A percentile compares a stretch with the other conserved stretches of the same genome.
phyloP scores from a whole-genome alignment of 2,113 vertebrate genomes.

The Tupaia tana region DNA sequence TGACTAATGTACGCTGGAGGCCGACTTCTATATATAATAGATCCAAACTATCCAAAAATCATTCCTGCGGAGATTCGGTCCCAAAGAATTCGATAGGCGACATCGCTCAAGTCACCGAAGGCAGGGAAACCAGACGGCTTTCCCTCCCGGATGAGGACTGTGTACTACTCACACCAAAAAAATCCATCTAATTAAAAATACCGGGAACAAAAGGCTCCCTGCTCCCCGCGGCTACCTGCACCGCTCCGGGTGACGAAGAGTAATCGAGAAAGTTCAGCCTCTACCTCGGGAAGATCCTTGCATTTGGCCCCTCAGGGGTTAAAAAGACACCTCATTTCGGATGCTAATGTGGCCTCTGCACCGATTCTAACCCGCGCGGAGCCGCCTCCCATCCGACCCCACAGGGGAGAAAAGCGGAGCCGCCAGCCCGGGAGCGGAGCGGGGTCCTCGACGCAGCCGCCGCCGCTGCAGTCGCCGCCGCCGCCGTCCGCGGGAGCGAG shows the following conservation, averaged over 20 bases:
- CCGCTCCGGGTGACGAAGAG: conserved; percentile 6
- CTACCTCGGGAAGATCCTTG: conserved; percentile 80
- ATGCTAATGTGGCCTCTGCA: conserved; percentile 82
- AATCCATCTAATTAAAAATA: conserved; percentile 56
- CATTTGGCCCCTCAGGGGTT: conserved; percentile 82
- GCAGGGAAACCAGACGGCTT: neutral
- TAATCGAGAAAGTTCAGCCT: conserved; percentile 67
- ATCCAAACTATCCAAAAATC: conserved; percentile 57
- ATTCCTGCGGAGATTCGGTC: conserved; percentile 22
- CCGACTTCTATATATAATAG: conserved; percentile 50
- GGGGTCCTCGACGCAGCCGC: too few species aligned
- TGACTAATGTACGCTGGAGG: conserved; percentile 33
- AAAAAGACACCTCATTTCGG: conserved; percentile 84
- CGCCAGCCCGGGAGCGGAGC: neutral
- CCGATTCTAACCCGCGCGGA: conserved; percentile 75
- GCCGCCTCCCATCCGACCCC: conserved; percentile 82
- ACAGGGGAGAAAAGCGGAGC: conserved; percentile 65
- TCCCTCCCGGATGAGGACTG: neutral
- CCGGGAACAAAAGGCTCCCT: conserved; percentile 75
- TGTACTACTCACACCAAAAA: neutral
- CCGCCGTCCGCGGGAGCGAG: neutral
- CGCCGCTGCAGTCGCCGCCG: neutral
- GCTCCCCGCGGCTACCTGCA: conserved; percentile 65
- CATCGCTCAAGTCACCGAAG: conserved; percentile 31
- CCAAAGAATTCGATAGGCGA: neutral